phyloP scores from a whole-genome alignment of 2,797 vertebrate species.

The Sylvilagus floridanus region DNA sequence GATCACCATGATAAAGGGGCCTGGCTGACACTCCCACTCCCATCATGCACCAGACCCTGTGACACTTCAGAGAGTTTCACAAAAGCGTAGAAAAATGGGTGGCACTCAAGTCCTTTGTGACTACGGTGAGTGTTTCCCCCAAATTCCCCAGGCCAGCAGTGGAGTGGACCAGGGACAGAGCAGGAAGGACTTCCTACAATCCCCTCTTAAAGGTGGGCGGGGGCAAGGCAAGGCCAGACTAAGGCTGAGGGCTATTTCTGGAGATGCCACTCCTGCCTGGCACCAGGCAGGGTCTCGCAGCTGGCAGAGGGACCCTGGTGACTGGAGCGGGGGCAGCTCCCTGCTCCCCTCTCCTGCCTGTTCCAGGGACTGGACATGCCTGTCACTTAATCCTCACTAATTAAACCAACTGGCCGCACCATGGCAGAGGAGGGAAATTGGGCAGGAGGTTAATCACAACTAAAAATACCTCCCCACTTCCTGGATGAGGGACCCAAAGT shows the following conservation, averaged over 20 bases:
- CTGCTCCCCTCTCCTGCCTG: not conserved
- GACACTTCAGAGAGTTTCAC: too few relatives aligned
- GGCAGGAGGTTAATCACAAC: conserved; percentile 72
- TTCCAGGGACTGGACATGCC: not conserved
- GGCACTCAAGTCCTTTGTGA: too few relatives aligned
- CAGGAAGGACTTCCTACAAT: not conserved
- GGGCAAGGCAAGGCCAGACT: too few relatives aligned
- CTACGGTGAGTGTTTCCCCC: not conserved
- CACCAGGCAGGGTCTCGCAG: not conserved
- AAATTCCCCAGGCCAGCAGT: not conserved
- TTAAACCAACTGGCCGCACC: conserved; percentile 72
- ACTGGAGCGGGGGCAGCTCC: not conserved
- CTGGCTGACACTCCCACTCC: too few relatives aligned
- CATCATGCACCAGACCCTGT: too few relatives aligned
- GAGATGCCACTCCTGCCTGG: not conserved
- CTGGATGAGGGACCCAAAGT: not conserved
- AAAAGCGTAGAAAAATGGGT: too few relatives aligned
- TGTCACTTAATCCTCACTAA: conserved; percentile 56
- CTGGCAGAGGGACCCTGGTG: accelerated
- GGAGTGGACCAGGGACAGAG: not conserved
- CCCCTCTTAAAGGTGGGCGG: not conserved
- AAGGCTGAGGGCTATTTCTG: not conserved
- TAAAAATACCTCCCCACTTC: conserved; percentile 70
- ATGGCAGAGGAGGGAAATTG: not conserved
- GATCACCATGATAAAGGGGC: too few relatives aligned